phyloP scores from a whole-genome alignment of 2,888 invertebrate genomes.

The Meghimatium bilineatum region DNA sequence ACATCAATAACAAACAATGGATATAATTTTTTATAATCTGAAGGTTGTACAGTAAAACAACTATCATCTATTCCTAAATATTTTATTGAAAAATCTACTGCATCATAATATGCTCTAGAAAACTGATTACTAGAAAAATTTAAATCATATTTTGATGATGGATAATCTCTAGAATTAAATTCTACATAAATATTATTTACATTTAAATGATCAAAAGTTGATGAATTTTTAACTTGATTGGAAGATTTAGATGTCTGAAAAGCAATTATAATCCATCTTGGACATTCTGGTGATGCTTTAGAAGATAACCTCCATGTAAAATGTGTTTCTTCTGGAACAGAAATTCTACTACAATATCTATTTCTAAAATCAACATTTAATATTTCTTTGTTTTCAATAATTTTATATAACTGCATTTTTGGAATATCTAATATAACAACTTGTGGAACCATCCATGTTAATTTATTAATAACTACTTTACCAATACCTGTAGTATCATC shows the following conservation, averaged over 20 bases:
- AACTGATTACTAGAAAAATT: constrained; percentile 2
- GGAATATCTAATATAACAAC: not conserved
- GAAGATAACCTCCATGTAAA: constrained; percentile 21
- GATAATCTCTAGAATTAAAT: constrained; percentile 27
- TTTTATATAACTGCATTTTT: constrained; percentile 1
- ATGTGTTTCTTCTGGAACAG: constrained; percentile 23
- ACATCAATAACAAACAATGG: constrained; percentile 29
- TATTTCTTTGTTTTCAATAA: not conserved
- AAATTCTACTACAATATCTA: constrained; percentile 16
- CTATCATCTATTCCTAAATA: not conserved
- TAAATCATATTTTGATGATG: not conserved
- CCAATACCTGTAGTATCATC: not conserved
- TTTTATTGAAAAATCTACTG: constrained; percentile 7
- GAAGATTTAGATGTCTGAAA: constrained; percentile 24
- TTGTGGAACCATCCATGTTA: constrained; percentile 6
- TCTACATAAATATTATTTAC: constrained; percentile 4
- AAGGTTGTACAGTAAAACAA: not conserved
- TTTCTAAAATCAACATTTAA: constrained; percentile 19
- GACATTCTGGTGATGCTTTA: constrained; percentile 27
- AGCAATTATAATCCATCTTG: constrained; percentile 30
- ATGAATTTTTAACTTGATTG: constrained; percentile 27
- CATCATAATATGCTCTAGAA: constrained; percentile 21
- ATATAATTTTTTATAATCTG: constrained; percentile 25
- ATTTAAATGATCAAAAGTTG: constrained; percentile 22
- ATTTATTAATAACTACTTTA: not conserved